phyloP scores from a whole-genome alignment of 2,888 invertebrate genomes.

The Callyntrura guangdongensis region DNA sequence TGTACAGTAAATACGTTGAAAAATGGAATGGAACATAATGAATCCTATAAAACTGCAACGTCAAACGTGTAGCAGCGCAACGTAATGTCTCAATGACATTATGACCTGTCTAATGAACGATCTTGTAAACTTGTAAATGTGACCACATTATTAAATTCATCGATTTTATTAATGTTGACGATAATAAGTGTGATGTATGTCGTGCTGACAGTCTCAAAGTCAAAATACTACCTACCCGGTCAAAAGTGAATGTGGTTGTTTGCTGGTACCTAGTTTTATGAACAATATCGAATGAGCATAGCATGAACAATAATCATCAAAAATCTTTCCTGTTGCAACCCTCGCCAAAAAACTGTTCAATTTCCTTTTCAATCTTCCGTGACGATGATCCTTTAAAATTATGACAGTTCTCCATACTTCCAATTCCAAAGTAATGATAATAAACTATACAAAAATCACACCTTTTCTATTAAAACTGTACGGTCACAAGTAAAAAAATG shows the following conservation, averaged over 20 bases:
- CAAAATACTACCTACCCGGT: background rate
- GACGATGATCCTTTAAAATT: background rate
- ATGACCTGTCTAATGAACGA: conserved; percentile 17
- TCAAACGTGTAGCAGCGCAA: too few species aligned
- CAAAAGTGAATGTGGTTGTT: background rate
- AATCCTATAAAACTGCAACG: too few species aligned
- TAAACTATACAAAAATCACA: conserved; percentile 11
- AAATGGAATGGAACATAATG: too few species aligned
- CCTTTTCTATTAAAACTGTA: background rate
- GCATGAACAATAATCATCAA: background rate
- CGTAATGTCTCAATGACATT: background rate
- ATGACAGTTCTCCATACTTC: conserved; percentile 18
- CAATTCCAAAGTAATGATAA: too few species aligned
- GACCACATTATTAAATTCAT: conserved; percentile 5
- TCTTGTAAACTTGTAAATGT: conserved; percentile 46
- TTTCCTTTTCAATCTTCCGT: conserved; percentile 8
- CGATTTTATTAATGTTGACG: background rate
- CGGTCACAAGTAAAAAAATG: background rate
- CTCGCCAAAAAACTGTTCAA: background rate
- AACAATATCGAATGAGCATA: background rate
- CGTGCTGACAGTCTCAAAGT: conserved; percentile 46
- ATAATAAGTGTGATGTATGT: background rate
- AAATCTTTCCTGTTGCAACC: background rate
- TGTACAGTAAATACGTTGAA: too few species aligned
- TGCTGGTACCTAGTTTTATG: background rate